Evolutionary conservation across 2,888 invertebrate species (phyloP), one percentile per base, ranked within the genome.

Genomic region (Salpingus planirostris): DNA sequence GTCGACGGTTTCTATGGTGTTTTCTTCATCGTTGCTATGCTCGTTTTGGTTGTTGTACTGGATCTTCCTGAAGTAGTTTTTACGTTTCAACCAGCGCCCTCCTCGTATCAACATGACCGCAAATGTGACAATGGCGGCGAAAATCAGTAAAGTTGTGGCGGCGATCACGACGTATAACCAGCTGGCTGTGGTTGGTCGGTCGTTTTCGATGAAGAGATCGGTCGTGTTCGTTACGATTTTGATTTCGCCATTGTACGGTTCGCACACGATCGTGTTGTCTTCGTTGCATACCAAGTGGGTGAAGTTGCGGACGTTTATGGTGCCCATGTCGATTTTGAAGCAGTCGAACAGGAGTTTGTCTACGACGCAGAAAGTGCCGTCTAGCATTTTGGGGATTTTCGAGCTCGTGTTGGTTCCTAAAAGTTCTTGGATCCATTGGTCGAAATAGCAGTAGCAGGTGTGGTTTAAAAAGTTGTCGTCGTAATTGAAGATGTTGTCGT

Each of bases 341-440:
- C 83, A 83, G 22, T 67, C 65, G 2, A 78, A 74, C 11, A 80
- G 62, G 23, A 70, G 60, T 34, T 69, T 62, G 33, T 71, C 56
- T 0, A 81, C 71, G 0, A 71, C 68, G 53, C 83, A 83, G 48
- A 68, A 76, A 52, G 78, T 80, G 28, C 76, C 70, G 31, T 67
- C 63, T 46, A 69, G 59, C 31, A 68, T 57, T 47, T 57, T 52
- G 29, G 67, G 61, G 12, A 71, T 69, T 11, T 65, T 60, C 12
- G 64, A 63, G n/a, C 47, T 48, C 7, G 49, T 44, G 34, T 64
- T 66, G 11, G 65, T 62, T 72, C 60, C 11, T 2, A 35, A 27
- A 7, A 71, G 61, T 28, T 66, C 62, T 3, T 64, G 61, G 24
- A 80, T 56, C 76, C 77, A 79, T 10, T 57, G 52, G 25, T 69